Conservation (phyloP, 1,140 invertebrate species). For the Lethocerus indicus region DNA sequence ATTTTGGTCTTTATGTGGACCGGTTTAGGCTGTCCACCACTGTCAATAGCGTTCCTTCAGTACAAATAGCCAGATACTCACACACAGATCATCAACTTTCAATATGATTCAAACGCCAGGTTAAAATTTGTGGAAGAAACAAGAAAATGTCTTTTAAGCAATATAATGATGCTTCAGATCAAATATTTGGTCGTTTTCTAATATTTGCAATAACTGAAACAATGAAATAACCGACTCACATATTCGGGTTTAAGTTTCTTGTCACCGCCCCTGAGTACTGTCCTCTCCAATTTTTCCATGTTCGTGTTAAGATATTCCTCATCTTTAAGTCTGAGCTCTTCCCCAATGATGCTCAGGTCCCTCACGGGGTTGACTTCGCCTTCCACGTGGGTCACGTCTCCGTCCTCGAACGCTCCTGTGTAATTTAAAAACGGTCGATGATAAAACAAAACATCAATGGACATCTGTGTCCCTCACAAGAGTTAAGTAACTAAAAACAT, state of each 20-base stretch:
- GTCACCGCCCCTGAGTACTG: constrained; percentile 76
- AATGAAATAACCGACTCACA: constrained; percentile 37
- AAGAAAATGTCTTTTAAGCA: too few species aligned
- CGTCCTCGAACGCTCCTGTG: constrained; percentile 91
- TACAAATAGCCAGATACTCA: too few species aligned
- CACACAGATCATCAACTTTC: too few species aligned
- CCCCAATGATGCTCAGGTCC: constrained; percentile 91
- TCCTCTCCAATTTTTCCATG: constrained; percentile 76
- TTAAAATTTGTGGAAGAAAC: too few species aligned
- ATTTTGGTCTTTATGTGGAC: too few species aligned
- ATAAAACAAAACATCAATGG: too few species aligned
- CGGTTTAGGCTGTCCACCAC: too few species aligned
- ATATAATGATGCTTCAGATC: too few species aligned
- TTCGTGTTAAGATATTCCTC: constrained; percentile 63
- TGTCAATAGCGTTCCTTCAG: too few species aligned
- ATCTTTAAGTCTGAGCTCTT: constrained; percentile 91
- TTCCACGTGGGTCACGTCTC: constrained; percentile 95
- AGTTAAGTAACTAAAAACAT: too few species aligned
- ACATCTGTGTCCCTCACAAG: too few species aligned
- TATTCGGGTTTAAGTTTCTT: constrained; percentile 94
- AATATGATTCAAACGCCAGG: too few species aligned
- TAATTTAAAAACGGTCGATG: neutral
- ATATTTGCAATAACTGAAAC: neutral
- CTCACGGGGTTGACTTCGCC: constrained; percentile 94
- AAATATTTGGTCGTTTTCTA: neutral